These are phyloP conservation scores for Neocloeon triangulifer DNA, from an alignment of 1,140 invertebrate species.

Conservation along the genomic window DNA sequence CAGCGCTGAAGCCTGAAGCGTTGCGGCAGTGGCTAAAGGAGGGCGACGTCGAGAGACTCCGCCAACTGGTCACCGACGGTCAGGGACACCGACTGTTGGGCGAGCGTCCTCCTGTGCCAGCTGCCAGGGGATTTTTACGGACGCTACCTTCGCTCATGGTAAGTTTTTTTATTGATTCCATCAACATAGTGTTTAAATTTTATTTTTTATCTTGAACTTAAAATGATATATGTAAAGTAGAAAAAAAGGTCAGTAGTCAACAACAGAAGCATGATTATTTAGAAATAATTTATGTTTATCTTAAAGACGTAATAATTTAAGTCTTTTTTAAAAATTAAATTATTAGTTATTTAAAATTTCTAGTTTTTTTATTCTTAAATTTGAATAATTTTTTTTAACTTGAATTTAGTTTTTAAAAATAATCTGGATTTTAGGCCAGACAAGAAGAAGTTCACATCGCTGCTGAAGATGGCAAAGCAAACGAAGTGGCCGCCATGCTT, in stretches of 20 bases:
- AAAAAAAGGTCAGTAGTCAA: no score
- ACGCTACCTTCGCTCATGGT: conserved; percentile 43
- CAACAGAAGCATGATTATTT: no score
- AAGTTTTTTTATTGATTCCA: no score
- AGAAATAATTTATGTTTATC: no score
- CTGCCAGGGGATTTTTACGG: conserved; percentile 38
- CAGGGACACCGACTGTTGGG: conserved; percentile 46
- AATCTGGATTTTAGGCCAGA: background rate
- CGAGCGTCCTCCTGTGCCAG: conserved; percentile 36
- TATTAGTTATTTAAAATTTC: no score
- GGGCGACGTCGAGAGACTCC: conserved; percentile 49
- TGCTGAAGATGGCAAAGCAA: conserved; percentile 38
- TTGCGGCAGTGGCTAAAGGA: conserved; percentile 42
- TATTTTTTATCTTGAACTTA: no score
- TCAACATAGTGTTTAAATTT: no score
- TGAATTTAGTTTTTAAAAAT: background rate
- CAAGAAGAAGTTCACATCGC: conserved; percentile 36
- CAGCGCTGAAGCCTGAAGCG: conserved; percentile 27
- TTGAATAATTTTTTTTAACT: no score
- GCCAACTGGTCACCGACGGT: conserved; percentile 52
- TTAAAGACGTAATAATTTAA: no score
- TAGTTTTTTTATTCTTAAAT: no score
- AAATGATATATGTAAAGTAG: no score
- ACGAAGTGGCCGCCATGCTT: conserved; percentile 32
- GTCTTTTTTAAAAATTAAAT: no score